phyloP scores from a whole-genome alignment of 1,140 invertebrate genomes.

The Temnothorax nylanderi region DNA sequence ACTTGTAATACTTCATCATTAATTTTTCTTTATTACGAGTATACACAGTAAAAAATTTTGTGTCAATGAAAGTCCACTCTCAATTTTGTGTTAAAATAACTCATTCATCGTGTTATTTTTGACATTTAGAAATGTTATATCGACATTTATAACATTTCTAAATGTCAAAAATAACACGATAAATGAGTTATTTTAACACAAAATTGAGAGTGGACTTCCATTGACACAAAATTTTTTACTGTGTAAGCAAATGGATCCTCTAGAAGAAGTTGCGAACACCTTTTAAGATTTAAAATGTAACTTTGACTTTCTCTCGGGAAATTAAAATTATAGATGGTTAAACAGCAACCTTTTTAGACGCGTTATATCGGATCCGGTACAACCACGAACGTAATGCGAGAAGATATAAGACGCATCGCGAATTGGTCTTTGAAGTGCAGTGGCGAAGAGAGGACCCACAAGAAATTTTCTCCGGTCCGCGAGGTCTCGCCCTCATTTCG shows the following conservation, averaged over 20 bases:
- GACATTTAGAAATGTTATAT: too few relatives aligned
- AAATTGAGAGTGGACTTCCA: too few relatives aligned
- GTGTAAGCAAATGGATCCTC: background rate
- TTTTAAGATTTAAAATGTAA: constrained; percentile 13
- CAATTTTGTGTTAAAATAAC: too few relatives aligned
- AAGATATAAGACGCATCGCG: background rate
- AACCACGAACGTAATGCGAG: background rate
- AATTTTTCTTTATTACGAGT: background rate
- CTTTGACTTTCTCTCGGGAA: background rate
- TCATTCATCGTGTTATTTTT: too few relatives aligned
- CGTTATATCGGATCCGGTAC: background rate
- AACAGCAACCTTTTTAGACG: background rate
- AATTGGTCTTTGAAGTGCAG: constrained; percentile 21
- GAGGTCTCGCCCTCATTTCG: constrained; percentile 74
- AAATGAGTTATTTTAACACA: too few relatives aligned
- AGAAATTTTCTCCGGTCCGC: constrained; percentile 62
- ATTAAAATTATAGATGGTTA: background rate
- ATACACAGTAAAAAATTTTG: too few relatives aligned
- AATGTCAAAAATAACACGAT: too few relatives aligned
- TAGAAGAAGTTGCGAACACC: background rate
- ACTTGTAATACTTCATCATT: background rate
- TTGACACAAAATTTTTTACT: too few relatives aligned
- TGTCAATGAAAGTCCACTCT: too few relatives aligned
- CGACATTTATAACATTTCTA: too few relatives aligned
- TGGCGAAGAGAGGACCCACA: constrained; percentile 5